phyloP scores from a whole-genome alignment of 2,888 invertebrate genomes.

The Drosophila quinaria region DNA sequence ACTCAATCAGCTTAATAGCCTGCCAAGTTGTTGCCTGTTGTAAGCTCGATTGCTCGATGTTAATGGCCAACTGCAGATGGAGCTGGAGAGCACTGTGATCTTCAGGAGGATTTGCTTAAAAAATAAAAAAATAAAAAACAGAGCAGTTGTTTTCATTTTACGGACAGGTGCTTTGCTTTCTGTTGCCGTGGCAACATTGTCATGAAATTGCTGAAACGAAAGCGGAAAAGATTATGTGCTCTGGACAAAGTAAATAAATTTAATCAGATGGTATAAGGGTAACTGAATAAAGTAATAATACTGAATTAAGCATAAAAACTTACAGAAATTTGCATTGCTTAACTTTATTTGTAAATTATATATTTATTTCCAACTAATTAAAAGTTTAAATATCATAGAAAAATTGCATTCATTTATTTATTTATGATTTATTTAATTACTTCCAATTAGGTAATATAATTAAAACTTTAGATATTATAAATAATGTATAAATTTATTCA shows the following conservation, averaged over 20 bases:
- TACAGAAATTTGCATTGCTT: too few relatives aligned
- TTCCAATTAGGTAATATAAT: too few relatives aligned
- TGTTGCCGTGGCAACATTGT: constrained; percentile 30
- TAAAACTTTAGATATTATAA: too few relatives aligned
- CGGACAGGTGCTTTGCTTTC: constrained; percentile 45
- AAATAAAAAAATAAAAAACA: constrained; percentile 1
- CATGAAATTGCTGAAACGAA: constrained; percentile 38
- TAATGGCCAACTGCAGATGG: constrained; percentile 22
- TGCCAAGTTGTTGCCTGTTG: constrained; percentile 65
- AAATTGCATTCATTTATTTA: too few relatives aligned
- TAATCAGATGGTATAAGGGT: too few relatives aligned
- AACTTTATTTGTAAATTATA: too few relatives aligned
- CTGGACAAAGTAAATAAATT: background rate
- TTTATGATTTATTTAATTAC: too few relatives aligned
- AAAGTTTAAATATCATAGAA: too few relatives aligned
- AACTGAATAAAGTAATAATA: background rate
- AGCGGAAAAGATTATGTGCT: constrained; percentile 17
- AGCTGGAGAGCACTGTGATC: constrained; percentile 17
- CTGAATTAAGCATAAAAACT: too few relatives aligned
- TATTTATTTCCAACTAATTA: too few relatives aligned
- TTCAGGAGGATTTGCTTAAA: constrained; percentile 33
- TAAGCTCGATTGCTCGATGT: constrained; percentile 41
- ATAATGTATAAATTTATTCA: too few relatives aligned
- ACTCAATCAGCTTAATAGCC: constrained; percentile 80
- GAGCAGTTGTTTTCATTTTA: constrained; percentile 34